Percentiles rank a stretch among this genome's conserved stretches.
Evolutionary conservation across 23 tunicate genomes (phyloP).

Genomic region (Aplidium turbinatum): DNA sequence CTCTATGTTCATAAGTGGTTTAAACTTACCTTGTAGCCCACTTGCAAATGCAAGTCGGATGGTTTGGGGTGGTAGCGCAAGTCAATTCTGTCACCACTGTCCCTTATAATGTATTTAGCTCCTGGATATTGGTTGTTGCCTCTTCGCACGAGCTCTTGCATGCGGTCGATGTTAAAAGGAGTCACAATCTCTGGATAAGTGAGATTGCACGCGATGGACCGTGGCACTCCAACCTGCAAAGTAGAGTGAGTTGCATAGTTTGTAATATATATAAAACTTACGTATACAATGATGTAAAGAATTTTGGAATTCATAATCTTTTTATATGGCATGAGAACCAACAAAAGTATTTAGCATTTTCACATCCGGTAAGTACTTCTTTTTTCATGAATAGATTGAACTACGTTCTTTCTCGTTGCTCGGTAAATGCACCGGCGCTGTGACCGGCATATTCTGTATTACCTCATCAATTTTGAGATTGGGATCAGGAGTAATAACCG

Average conservation of each 20-base stretch:
- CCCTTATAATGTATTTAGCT: constrained; percentile 98
- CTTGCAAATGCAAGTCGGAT: constrained; percentile 94
- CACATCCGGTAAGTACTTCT: too few relatives aligned
- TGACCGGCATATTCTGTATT: too few relatives aligned
- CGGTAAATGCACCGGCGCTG: too few relatives aligned
- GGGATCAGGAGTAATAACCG: constrained; percentile 99
- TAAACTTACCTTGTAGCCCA: constrained; percentile 84
- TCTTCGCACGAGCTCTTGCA: constrained; percentile 91
- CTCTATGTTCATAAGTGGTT: background rate
- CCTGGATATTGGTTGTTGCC: constrained; percentile 98
- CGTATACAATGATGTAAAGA: background rate
- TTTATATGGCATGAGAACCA: too few relatives aligned
- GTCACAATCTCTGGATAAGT: constrained; percentile 99
- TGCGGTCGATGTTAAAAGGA: constrained; percentile 95
- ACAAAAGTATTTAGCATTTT: too few relatives aligned
- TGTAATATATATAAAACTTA: background rate
- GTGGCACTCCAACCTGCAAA: constrained; percentile 94
- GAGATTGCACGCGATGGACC: constrained; percentile 92
- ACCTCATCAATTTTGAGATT: constrained; percentile 96
- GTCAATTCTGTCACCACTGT: constrained; percentile 96
- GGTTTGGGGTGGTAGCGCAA: constrained; percentile 97
- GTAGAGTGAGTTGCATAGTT: too few relatives aligned
- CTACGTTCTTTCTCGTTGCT: too few relatives aligned
- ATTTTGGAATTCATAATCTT: background rate
- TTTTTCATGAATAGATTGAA: too few relatives aligned